Percentiles rank a stretch among this genome's conserved stretches.
Evolutionary conservation across 1,140 invertebrate genomes (phyloP).

Genomic region (Aphaenogaster rudis): DNA sequence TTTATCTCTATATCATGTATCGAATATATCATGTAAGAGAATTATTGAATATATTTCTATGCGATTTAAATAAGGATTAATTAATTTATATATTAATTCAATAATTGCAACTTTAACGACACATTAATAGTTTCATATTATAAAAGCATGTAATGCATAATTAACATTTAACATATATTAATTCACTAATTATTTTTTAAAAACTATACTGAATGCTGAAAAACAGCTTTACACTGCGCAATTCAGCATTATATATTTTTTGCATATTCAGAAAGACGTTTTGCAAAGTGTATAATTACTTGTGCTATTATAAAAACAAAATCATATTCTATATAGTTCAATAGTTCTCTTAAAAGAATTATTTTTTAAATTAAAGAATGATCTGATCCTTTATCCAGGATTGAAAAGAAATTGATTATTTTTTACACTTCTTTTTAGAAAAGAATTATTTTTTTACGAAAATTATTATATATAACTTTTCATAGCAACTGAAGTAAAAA

Average conservation of each 20-base stretch:
- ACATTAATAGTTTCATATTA: not conserved
- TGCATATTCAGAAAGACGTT: not conserved
- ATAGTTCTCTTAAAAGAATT: not conserved
- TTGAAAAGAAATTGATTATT: not conserved
- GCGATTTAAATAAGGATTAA: not conserved
- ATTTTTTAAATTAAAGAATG: not conserved
- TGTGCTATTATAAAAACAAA: not conserved
- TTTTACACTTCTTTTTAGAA: not conserved
- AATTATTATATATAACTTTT: not conserved
- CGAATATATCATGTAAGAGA: not conserved
- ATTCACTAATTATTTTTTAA: not conserved
- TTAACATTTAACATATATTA: constrained; percentile 8
- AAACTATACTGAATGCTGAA: not conserved
- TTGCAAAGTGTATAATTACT: not conserved
- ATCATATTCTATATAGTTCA: not conserved
- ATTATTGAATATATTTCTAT: constrained; percentile 14
- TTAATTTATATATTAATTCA: constrained; percentile 5
- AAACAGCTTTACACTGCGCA: not conserved
- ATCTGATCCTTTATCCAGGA: not conserved
- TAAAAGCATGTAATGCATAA: not conserved
- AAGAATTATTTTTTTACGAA: not conserved
- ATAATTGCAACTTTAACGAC: constrained; percentile 1
- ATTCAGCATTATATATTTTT: not conserved
- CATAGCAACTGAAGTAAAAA: not conserved
- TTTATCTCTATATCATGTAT: not conserved